These are phyloP conservation scores for Calyptommatus sinebrachiatus DNA, from an alignment of 2,113 vertebrate genomes.

Conservation along the genomic window DNA sequence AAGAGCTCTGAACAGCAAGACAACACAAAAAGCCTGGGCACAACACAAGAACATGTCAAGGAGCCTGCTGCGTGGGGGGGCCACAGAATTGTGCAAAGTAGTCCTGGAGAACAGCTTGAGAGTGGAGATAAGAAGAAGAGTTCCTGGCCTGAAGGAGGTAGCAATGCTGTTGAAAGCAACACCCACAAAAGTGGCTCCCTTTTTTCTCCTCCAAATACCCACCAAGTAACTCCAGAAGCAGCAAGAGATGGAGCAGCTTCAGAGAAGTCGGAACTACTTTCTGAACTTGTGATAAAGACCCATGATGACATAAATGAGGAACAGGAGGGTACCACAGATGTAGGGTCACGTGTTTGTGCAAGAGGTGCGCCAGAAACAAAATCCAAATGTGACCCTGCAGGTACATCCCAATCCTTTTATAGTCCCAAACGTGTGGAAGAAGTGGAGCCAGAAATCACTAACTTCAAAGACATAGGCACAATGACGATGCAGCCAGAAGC, in stretches of 20 bases:
- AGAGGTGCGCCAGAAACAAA: accelerated
- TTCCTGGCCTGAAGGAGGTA: not conserved
- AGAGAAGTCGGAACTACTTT: accelerated
- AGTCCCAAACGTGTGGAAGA: accelerated
- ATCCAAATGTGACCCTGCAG: not conserved
- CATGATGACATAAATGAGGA: not conserved
- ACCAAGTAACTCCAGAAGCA: constrained; percentile 27
- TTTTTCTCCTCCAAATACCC: constrained; percentile 42
- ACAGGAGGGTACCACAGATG: accelerated
- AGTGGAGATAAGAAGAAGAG: constrained; percentile 30
- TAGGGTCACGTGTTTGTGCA: accelerated
- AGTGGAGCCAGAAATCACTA: constrained; percentile 23
- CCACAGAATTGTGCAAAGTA: constrained; percentile 49
- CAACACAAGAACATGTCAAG: constrained; percentile 20
- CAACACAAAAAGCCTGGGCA: not conserved
- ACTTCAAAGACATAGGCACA: constrained; percentile 76
- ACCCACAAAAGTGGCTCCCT: not conserved
- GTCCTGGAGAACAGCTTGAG: constrained; percentile 36
- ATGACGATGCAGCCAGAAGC: constrained; percentile 78
- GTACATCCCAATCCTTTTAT: accelerated
- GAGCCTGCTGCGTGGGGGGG: constrained; percentile 52
- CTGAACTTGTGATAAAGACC: not conserved
- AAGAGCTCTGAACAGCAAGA: not conserved
- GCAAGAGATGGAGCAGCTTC: not conserved
- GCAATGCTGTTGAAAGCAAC: not conserved